These are phyloP conservation scores for Nesogale talazaci DNA, from an alignment of 2,113 vertebrate species.

Conservation along the genomic window DNA sequence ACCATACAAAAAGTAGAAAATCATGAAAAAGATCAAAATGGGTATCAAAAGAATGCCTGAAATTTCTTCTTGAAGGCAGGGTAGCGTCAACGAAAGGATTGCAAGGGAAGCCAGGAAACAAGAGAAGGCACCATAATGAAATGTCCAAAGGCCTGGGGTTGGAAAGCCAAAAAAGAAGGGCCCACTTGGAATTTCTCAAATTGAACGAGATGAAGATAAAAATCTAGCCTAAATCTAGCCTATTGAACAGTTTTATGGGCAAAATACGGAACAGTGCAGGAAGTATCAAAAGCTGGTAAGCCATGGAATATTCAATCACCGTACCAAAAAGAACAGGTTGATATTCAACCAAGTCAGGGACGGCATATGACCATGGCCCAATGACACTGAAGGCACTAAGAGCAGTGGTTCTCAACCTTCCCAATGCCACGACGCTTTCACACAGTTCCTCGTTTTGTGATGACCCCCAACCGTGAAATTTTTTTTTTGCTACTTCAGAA, in stretches of 20 bases:
- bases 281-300: neutral
- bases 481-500: too few relatives aligned
- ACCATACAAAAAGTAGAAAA: neutral
- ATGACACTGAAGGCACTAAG: neutral
- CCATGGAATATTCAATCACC: neutral
- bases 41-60: neutral
- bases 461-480: too few relatives aligned
- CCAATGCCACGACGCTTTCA: too few relatives aligned
- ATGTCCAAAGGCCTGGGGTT: neutral
- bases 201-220: neutral
- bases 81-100: neutral
- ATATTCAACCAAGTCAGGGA: neutral
- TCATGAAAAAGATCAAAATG: neutral
- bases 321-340: neutral
- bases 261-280: neutral
- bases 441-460: too few relatives aligned
- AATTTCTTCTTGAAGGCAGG: neutral
- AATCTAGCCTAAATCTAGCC: too few relatives aligned
- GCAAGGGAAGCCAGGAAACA: neutral
- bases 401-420: too few relatives aligned
- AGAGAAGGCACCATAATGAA: neutral
- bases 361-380: neutral
- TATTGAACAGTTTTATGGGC: neutral
- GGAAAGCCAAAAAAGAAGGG: neutral
- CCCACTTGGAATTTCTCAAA: neutral